phyloP scores from a whole-genome alignment of 2,113 vertebrate genomes.

The Procavia capensis region DNA sequence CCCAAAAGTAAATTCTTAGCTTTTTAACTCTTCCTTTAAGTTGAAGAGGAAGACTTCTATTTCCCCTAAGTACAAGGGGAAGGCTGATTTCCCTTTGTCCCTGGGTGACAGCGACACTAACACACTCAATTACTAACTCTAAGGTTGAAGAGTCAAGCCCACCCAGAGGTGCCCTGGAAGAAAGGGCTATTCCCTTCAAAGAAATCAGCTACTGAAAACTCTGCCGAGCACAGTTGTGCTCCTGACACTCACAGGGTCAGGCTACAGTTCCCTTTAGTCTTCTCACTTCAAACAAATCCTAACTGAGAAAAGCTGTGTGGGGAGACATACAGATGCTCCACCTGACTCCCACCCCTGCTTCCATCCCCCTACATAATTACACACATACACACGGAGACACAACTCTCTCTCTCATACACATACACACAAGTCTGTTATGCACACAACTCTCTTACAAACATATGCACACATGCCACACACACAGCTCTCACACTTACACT shows the following conservation, averaged over 20 bases:
- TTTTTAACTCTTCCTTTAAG: not conserved
- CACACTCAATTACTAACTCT: not conserved
- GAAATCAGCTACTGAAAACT: not conserved
- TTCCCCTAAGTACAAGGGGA: not conserved
- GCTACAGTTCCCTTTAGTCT: not conserved
- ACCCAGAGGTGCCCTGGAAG: not conserved
- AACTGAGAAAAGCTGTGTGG: not conserved
- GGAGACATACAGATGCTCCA: not conserved
- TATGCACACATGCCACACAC: too few relatives aligned
- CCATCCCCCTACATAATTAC: not conserved
- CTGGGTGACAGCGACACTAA: not conserved
- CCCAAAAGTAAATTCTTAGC: not conserved
- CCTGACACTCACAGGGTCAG: not conserved
- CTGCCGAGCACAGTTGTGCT: not conserved
- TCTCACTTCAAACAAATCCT: not conserved
- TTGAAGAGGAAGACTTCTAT: not conserved
- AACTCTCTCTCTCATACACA: not conserved
- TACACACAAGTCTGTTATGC: too few relatives aligned
- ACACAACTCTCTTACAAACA: not conserved
- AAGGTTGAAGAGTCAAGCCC: not conserved
- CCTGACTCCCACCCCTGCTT: not conserved
- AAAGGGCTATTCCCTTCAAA: not conserved
- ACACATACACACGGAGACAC: not conserved
- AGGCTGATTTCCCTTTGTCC: not conserved
- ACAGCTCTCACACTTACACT: not conserved